phyloP scores from a whole-genome alignment of 2,113 vertebrate species.

The Plestiodon gilberti region DNA sequence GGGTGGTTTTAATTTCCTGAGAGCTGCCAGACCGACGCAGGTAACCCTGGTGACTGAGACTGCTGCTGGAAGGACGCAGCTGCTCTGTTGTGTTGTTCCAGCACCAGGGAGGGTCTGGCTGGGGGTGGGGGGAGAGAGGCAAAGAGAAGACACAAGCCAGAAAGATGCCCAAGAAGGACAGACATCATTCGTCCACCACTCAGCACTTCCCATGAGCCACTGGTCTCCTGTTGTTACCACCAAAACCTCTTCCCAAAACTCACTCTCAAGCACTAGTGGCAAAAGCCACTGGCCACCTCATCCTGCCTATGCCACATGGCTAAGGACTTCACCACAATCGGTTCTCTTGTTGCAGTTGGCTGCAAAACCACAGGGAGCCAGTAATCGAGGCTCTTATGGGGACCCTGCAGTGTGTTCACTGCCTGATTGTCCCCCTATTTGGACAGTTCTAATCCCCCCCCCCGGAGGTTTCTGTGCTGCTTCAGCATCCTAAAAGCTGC shows the following conservation, averaged over 20 bases:
- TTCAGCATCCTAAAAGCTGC: too few species aligned
- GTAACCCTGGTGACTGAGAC: conserved; percentile 86
- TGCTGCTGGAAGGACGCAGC: conserved; percentile 30
- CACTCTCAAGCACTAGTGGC: not conserved
- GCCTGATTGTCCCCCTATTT: too few species aligned
- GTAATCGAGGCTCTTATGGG: too few species aligned
- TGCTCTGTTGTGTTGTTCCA: conserved; percentile 8
- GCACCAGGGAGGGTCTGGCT: not conserved
- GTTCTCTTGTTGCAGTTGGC: not conserved
- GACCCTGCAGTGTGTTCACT: too few species aligned
- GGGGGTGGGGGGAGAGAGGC: not conserved
- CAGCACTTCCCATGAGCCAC: not conserved
- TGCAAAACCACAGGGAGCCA: too few species aligned
- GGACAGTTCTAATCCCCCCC: too few species aligned
- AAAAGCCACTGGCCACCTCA: not conserved
- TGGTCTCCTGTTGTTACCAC: too few species aligned
- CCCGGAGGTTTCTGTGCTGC: too few species aligned
- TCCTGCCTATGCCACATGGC: not conserved
- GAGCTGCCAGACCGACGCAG: conserved; percentile 72
- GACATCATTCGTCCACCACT: not conserved
- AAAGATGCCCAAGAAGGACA: not conserved
- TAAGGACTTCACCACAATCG: not conserved
- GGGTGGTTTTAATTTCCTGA: conserved; percentile 84
- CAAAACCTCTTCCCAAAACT: not conserved
- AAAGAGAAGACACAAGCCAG: too few species aligned